phyloP scores from a whole-genome alignment of 2,113 vertebrate genomes.

The Hydrolagus affinis region DNA sequence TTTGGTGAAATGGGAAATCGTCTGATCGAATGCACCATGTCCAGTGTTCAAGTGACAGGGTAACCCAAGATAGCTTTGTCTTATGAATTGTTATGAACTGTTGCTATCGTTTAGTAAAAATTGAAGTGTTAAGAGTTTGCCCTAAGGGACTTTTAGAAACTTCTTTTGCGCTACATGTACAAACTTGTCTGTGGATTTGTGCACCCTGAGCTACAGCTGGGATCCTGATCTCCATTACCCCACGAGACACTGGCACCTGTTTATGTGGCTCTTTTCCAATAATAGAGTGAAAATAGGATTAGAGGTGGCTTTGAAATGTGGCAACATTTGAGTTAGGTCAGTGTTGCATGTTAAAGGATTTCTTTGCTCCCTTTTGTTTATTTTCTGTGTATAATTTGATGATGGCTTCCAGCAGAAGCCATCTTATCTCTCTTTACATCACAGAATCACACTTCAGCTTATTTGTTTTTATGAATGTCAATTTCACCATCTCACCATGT shows the following conservation, averaged over 20 bases:
- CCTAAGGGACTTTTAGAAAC: neutral
- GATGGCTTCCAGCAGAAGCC: neutral
- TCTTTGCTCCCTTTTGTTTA: neutral
- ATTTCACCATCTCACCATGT: too few species aligned
- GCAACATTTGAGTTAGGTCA: neutral
- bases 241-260: neutral
- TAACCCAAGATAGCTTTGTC: too few species aligned
- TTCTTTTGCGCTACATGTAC: slow-evolving; percentile 13
- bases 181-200: slow-evolving; percentile 1
- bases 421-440: neutral
- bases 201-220: slow-evolving; percentile 3
- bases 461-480: too few species aligned
- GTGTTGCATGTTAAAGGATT: neutral
- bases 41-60: too few species aligned
- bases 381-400: neutral
- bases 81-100: neutral
- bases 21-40: too few species aligned
- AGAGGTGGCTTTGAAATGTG: neutral
- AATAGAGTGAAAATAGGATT: neutral
- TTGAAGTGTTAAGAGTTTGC: neutral
- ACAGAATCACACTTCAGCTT: too few species aligned
- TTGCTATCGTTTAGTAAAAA: neutral
- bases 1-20: neutral
- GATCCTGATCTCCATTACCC: neutral
- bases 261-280: neutral